A percentile compares a stretch with the other conserved stretches of the same genome.
Evolutionary conservation across 2,113 vertebrate genomes (phyloP).

Genomic region (Symphodus melops): DNA sequence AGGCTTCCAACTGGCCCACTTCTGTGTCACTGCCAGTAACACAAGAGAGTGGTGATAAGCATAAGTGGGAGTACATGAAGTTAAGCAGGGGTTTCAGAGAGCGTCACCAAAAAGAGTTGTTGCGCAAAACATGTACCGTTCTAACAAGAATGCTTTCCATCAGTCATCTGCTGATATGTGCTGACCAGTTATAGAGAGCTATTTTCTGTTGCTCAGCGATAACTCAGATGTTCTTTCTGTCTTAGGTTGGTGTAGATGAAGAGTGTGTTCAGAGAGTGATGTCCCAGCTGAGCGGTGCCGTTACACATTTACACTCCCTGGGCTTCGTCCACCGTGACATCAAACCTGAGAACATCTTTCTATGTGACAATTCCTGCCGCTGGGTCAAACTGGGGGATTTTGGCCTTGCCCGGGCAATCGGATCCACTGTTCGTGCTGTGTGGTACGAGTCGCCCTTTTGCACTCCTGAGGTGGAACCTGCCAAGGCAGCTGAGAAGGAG

Average conservation of each 20-base stretch:
- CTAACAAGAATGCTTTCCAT: neutral
- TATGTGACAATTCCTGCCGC: conserved; percentile 87
- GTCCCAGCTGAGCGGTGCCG: conserved; percentile 88
- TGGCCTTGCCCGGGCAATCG: conserved; percentile 85
- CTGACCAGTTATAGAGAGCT: no score
- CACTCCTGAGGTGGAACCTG: conserved; percentile 86
- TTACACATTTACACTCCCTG: conserved; percentile 89
- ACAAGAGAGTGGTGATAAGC: conserved; percentile 51
- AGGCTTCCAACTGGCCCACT: conserved; percentile 24
- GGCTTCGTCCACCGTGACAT: conserved; percentile 93
- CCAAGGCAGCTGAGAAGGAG: conserved; percentile 62
- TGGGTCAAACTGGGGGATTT: conserved; percentile 92
- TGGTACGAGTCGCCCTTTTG: conserved; percentile 88
- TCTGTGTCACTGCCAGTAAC: conserved; percentile 66
- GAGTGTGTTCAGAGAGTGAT: conserved; percentile 85
- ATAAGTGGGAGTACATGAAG: conserved; percentile 32
- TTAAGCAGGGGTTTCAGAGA: conserved; percentile 53
- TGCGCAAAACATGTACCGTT: conserved; percentile 8
- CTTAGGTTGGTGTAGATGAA: conserved; percentile 82
- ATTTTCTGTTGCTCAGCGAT: neutral
- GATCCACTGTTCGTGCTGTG: conserved; percentile 80
- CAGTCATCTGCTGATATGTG: neutral
- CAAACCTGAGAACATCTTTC: conserved; percentile 93
- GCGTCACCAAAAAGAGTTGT: conserved; percentile 26
- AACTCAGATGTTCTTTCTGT: conserved; percentile 9